These are phyloP conservation scores for Pseudopodoces humilis DNA, from an alignment of 2,113 vertebrate species.

Conservation along the genomic window DNA sequence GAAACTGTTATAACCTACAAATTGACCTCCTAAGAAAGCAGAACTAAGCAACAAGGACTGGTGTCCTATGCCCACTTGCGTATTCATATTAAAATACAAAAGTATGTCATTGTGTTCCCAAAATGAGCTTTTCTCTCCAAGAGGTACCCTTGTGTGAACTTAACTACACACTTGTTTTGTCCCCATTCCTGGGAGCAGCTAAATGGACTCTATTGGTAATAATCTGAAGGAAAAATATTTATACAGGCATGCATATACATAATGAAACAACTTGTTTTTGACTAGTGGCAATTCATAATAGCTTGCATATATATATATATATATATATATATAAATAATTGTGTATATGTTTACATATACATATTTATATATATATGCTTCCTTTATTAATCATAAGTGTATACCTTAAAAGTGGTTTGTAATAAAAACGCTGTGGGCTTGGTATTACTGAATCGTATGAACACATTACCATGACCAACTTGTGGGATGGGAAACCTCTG, in stretches of 20 bases:
- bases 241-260: background rate
- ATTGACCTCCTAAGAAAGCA: background rate
- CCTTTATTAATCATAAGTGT: background rate
- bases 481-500: background rate
- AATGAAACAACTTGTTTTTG: background rate
- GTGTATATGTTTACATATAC: background rate
- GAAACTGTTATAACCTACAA: background rate
- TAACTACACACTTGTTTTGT: accelerated
- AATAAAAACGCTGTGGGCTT: background rate
- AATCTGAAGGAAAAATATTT: background rate
- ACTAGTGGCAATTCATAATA: background rate
- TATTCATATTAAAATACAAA: background rate
- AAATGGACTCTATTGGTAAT: background rate
- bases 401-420: background rate
- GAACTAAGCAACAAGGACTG: background rate
- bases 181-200: background rate
- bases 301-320: background rate
- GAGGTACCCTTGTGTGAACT: background rate
- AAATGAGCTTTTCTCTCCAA: background rate
- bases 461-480: background rate
- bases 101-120: background rate
- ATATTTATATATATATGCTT: background rate
- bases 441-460: background rate
- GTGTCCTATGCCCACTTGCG: accelerated
- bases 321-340: background rate